A percentile compares a stretch with the other conserved stretches of the same genome.
phyloP scores from a whole-genome alignment of 1,140 invertebrate genomes.

The Oryctes rhinoceros region DNA sequence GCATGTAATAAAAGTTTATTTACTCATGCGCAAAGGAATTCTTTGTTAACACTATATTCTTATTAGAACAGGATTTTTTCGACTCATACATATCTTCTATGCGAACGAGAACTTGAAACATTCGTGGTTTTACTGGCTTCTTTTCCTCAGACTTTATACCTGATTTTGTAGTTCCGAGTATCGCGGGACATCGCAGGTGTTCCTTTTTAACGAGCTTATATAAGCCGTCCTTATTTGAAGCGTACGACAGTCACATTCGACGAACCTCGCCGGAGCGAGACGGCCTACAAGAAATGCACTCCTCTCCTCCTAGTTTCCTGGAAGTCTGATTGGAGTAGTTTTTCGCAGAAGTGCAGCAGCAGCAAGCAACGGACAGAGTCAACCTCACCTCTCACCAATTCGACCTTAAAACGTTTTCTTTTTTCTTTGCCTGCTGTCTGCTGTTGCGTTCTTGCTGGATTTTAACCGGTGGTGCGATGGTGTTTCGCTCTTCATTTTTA shows the following conservation, averaged over 20 bases:
- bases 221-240: conserved; percentile 20
- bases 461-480: background rate
- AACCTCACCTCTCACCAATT: conserved; percentile 15
- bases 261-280: background rate
- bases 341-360: conserved; percentile 34
- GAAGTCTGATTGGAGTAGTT: conserved; percentile 37
- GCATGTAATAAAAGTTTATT: too few relatives aligned
- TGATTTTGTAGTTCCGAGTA: conserved; percentile 33
- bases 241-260: background rate
- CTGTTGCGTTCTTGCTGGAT: background rate
- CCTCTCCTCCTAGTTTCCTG: background rate
- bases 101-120: conserved; percentile 1
- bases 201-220: conserved; percentile 32
- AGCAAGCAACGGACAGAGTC: background rate
- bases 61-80: conserved; percentile 23
- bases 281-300: conserved; percentile 10
- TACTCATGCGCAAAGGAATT: background rate
- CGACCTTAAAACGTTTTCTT: conserved; percentile 28
- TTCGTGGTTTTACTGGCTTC: conserved; percentile 1
- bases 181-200: conserved; percentile 29
- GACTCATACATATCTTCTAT: background rate
- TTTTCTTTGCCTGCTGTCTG: background rate
- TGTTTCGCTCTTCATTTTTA: conserved; percentile 1
- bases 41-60: background rate
- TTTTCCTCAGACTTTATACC: conserved; percentile 23